Evolutionary conservation across 2,797 vertebrate species (phyloP).

Genomic region (Muscicapa comitata): DNA sequence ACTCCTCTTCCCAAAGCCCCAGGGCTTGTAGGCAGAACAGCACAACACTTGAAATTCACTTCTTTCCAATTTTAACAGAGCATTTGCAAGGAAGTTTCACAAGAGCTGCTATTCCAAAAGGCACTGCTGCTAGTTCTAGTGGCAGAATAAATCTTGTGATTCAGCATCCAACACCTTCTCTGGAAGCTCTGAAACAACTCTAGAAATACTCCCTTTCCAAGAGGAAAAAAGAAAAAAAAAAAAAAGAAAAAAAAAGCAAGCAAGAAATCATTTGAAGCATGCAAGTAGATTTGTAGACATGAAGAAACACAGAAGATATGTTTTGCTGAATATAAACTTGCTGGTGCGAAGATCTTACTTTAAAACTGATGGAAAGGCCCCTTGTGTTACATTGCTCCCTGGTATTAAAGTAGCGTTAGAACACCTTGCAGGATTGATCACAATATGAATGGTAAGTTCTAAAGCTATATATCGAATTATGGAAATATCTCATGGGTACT

Average conservation of each 20-base stretch:
- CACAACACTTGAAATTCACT: background rate
- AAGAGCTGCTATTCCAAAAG: constrained; percentile 40
- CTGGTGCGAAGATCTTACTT: background rate
- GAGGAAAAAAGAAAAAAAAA: background rate
- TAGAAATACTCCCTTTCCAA: background rate
- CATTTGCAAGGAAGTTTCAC: background rate
- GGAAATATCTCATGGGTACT: background rate
- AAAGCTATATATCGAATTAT: background rate
- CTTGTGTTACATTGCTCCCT: constrained; percentile 3
- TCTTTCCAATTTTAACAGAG: constrained; percentile 16
- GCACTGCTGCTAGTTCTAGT: constrained; percentile 1
- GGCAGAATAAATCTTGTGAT: constrained; percentile 39
- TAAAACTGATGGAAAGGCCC: constrained; percentile 6
- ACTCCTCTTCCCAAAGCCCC: background rate
- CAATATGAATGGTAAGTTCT: background rate
- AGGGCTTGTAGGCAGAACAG: background rate
- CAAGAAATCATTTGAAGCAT: background rate
- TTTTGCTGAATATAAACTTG: background rate
- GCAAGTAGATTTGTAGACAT: background rate
- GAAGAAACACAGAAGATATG: background rate
- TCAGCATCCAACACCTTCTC: constrained; percentile 47
- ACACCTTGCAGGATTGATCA: background rate
- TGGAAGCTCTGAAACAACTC: background rate
- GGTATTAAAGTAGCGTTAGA: background rate
- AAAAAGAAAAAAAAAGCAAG: too few species aligned